These are phyloP conservation scores for Opisthocomus hoazin DNA, from an alignment of 2,113 vertebrate genomes.

Conservation along the genomic window DNA sequence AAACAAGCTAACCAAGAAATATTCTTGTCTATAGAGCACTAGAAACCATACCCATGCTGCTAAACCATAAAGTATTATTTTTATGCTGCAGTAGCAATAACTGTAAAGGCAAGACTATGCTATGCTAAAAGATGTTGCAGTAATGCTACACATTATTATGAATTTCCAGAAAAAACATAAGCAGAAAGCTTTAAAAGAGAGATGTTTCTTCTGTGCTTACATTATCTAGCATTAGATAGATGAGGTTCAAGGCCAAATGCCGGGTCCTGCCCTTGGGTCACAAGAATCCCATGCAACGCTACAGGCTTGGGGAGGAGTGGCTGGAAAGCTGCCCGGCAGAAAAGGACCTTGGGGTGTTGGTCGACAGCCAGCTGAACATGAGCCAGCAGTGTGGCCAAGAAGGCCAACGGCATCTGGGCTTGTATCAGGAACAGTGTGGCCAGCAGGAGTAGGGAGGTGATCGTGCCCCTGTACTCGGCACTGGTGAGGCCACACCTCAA, in stretches of 20 bases:
- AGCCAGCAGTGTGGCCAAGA: neutral
- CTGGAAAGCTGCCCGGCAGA: neutral
- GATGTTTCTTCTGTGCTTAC: neutral
- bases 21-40: neutral
- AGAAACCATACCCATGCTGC: neutral
- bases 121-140: neutral
- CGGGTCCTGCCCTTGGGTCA: neutral
- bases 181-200: neutral
- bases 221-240: neutral
- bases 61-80: neutral
- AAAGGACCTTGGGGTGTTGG: neutral
- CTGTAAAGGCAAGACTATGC: neutral
- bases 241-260: neutral
- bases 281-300: neutral
- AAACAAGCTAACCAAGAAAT: neutral
- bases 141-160: neutral
- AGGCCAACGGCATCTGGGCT: neutral
- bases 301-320: neutral
- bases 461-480: accelerated
- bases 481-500: accelerated
- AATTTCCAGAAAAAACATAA: neutral
- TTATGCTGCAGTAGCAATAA: neutral
- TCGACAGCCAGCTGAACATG: accelerated
- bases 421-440: accelerated
- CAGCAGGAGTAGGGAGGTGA: accelerated